These are phyloP conservation scores for Chydorus sphaericus DNA, from an alignment of 2,888 invertebrate species.

Conservation along the genomic window DNA sequence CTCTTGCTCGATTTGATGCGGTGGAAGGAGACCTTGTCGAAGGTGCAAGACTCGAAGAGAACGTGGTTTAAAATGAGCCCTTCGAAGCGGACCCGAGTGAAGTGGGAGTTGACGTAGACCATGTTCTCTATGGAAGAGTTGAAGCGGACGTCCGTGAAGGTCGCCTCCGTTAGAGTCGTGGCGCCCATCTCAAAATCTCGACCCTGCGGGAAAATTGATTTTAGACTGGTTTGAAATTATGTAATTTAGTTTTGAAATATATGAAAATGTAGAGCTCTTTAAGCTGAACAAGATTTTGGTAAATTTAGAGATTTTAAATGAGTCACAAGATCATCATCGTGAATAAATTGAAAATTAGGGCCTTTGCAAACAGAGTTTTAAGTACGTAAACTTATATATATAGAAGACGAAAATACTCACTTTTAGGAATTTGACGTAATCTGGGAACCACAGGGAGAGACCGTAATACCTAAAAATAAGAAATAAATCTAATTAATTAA, in stretches of 20 bases:
- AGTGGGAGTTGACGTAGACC: conserved; percentile 42
- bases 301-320: too few relatives aligned
- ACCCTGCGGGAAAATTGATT: too few relatives aligned
- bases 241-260: too few relatives aligned
- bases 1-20: conserved; percentile 56
- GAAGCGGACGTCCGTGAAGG: conserved; percentile 31
- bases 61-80: conserved; percentile 56
- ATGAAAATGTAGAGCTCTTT: too few relatives aligned
- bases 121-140: conserved; percentile 48
- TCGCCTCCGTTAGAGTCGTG: conserved; percentile 25
- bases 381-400: too few relatives aligned
- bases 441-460: conserved; percentile 41
- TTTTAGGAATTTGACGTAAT: conserved; percentile 35
- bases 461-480: conserved; percentile 35
- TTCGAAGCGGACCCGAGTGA: conserved; percentile 47
- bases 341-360: too few relatives aligned
- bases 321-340: too few relatives aligned
- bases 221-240: too few relatives aligned
- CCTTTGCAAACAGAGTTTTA: too few relatives aligned
- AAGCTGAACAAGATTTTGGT: too few relatives aligned
- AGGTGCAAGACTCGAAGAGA: conserved; percentile 51
- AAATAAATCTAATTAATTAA: conserved; percentile 13
- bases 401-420: too few relatives aligned
- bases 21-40: conserved; percentile 49
- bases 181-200: conserved; percentile 25